Percentiles rank a stretch among this genome's conserved stretches.
Evolutionary conservation across 2,797 vertebrate genomes (phyloP).

Genomic region (Apodemus agrarius): DNA sequence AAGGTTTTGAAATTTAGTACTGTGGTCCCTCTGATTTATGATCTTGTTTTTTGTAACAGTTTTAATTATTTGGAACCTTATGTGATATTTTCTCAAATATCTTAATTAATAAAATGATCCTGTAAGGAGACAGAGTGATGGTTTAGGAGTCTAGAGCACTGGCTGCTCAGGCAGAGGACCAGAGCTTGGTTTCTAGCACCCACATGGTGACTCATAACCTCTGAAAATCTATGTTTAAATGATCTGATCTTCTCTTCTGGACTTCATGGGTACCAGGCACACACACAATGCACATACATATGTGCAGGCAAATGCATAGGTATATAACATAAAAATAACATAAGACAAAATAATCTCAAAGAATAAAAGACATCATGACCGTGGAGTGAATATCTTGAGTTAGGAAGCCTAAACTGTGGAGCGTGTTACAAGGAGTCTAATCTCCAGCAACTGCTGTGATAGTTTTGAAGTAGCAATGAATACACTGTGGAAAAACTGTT

Average conservation of each 20-base stretch:
- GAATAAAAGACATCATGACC: neutral
- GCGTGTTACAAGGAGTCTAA: neutral
- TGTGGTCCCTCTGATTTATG: neutral
- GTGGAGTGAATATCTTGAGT: neutral
- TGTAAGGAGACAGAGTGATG: neutral
- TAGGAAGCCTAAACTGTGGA: neutral
- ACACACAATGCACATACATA: neutral
- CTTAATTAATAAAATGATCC: neutral
- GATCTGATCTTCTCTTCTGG: neutral
- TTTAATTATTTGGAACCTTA: neutral
- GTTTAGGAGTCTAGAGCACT: neutral
- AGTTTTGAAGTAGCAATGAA: neutral
- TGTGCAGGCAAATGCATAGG: neutral
- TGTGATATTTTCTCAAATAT: slow-evolving; percentile 24
- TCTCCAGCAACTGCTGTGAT: neutral
- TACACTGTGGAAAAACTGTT: neutral
- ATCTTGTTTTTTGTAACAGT: neutral
- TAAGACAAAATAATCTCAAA: neutral
- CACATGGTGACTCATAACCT: neutral
- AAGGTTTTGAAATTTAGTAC: neutral
- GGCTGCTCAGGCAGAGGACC: neutral
- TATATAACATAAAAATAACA: neutral
- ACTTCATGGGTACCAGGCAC: neutral
- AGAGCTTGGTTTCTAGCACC: neutral
- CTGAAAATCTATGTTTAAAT: neutral